Evolutionary conservation across 1,140 invertebrate genomes (phyloP).

Genomic region (Drosophila albomicans): DNA sequence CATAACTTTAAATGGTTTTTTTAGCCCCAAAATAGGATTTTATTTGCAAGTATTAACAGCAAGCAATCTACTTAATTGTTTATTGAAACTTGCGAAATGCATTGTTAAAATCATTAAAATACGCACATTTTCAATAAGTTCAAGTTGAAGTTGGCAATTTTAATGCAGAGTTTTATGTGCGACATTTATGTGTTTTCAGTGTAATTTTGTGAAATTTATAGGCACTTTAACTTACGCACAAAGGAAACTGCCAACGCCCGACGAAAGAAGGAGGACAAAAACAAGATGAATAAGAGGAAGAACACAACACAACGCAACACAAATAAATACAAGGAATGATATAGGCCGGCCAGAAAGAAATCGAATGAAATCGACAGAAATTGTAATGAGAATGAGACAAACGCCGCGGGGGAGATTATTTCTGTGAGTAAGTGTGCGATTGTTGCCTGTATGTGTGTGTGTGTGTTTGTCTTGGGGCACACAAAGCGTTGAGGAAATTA

Average conservation of each 20-base stretch:
- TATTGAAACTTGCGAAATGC: slow-evolving; percentile 3
- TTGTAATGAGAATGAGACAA: slow-evolving; percentile 64
- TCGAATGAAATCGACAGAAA: slow-evolving; percentile 46
- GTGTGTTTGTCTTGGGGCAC: slow-evolving; percentile 1
- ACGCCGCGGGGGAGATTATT: slow-evolving; percentile 58
- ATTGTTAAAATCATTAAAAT: slow-evolving; percentile 8
- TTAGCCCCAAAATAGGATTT: too few species aligned
- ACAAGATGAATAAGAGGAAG: slow-evolving; percentile 2
- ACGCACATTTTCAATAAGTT: slow-evolving; percentile 6
- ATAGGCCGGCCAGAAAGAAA: slow-evolving; percentile 47
- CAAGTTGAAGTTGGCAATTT: slow-evolving; percentile 47
- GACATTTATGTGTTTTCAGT: slow-evolving; percentile 59
- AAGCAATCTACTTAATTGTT: neutral
- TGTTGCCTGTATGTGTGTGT: slow-evolving; percentile 1
- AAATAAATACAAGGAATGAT: slow-evolving; percentile 36
- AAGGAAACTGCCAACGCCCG: slow-evolving; percentile 43
- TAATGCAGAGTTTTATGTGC: slow-evolving; percentile 47
- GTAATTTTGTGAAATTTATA: slow-evolving; percentile 66
- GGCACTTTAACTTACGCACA: slow-evolving; percentile 39
- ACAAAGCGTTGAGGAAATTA: slow-evolving; percentile 58
- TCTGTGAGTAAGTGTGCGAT: neutral
- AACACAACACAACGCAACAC: neutral
- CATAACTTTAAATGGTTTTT: too few species aligned
- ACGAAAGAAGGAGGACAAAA: slow-evolving; percentile 11
- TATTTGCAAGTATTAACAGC: neutral